Percentiles rank a stretch among this genome's conserved stretches.
phyloP scores from a whole-genome alignment of 2,888 invertebrate genomes.

The Acanthosoma haemorrhoidale region DNA sequence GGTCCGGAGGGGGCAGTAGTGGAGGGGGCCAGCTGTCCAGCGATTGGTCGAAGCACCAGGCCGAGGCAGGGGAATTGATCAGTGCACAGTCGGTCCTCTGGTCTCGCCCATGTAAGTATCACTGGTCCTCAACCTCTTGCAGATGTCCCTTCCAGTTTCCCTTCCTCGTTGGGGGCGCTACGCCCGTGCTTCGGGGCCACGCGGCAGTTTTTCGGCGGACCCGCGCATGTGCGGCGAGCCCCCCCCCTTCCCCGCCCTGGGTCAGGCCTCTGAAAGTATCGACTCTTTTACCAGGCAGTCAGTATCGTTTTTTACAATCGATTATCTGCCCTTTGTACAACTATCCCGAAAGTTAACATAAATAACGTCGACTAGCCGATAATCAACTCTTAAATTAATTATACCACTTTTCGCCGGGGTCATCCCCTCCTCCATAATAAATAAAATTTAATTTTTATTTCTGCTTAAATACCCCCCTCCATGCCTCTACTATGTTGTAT shows the following conservation, averaged over 20 bases:
- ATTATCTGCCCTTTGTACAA: neutral
- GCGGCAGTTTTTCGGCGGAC: slow-evolving; percentile 7
- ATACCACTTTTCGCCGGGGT: no score
- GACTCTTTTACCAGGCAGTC: slow-evolving; percentile 13
- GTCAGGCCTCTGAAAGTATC: slow-evolving; percentile 17
- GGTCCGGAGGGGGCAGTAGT: neutral
- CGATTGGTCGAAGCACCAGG: slow-evolving; percentile 19
- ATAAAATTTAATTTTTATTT: no score
- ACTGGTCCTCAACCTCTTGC: neutral
- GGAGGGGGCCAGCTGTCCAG: slow-evolving; percentile 11
- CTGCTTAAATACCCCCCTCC: no score
- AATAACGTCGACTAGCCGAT: no score
- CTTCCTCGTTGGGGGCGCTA: neutral
- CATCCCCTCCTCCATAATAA: no score
- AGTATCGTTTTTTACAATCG: neutral
- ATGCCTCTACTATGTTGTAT: no score
- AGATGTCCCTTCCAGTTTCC: neutral
- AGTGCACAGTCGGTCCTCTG: slow-evolving; percentile 20
- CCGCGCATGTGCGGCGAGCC: slow-evolving; percentile 25
- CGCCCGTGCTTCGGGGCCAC: neutral
- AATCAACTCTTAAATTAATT: no score
- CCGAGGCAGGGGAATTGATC: slow-evolving; percentile 21
- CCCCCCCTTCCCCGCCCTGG: neutral
- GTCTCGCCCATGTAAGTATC: slow-evolving; percentile 24
- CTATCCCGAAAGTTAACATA: no score